These are phyloP conservation scores for Ammodytes dubius DNA, from an alignment of 2,113 vertebrate genomes.

Conservation along the genomic window DNA sequence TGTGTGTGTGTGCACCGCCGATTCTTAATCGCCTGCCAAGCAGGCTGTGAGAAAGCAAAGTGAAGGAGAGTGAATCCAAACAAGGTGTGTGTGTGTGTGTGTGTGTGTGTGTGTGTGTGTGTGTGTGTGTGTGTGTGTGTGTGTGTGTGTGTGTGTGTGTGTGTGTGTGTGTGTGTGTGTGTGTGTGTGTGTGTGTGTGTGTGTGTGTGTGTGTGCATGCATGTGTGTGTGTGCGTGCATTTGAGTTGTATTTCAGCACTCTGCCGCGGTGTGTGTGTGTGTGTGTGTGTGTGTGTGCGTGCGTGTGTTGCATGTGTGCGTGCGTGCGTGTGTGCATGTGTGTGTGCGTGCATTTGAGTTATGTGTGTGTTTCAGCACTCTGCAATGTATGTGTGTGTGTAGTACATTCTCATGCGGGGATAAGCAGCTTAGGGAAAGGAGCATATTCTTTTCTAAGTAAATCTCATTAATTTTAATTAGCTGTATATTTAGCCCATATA, in stretches of 20 bases:
- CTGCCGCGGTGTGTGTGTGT: conserved; percentile 41
- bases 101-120: conserved; percentile 1
- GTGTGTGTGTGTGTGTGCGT: conserved; percentile 6
- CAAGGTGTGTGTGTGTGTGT: conserved; percentile 36
- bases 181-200: conserved; percentile 26
- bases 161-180: conserved; percentile 4
- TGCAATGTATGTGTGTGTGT: conserved; percentile 11
- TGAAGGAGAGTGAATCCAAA: conserved; percentile 65
- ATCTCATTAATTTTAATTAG: conserved; percentile 85
- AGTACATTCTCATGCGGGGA: conserved; percentile 65
- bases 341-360: background rate
- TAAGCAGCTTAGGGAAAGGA: conserved; percentile 79
- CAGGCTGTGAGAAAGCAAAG: conserved; percentile 54
- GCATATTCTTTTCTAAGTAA: conserved; percentile 80
- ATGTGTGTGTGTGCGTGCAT: conserved; percentile 5
- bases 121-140: conserved; percentile 19
- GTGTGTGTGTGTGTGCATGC: conserved; percentile 3
- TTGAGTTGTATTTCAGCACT: no score
- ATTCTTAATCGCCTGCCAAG: conserved; percentile 56
- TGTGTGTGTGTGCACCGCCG: conserved; percentile 25
- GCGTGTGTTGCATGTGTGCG: conserved; percentile 13
- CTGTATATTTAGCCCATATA: conserved; percentile 79
- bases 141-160: conserved; percentile 23
- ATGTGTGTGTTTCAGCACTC: conserved; percentile 9
- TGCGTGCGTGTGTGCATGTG: conserved; percentile 33